Percentiles rank a stretch among this genome's conserved stretches.
These are phyloP conservation scores for Limnephilus auricula DNA, from an alignment of 2,888 invertebrate species.

Conservation along the genomic window DNA sequence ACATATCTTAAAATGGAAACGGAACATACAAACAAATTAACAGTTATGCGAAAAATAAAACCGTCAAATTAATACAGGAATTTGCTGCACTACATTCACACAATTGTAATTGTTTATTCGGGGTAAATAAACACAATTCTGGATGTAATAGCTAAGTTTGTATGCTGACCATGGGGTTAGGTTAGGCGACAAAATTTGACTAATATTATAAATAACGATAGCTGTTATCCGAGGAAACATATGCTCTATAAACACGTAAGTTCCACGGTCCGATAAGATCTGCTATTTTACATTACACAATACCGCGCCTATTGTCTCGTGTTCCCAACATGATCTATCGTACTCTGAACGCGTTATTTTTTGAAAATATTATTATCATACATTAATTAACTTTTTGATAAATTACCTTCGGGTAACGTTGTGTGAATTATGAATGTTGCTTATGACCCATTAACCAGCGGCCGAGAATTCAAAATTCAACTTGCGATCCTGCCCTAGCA, in stretches of 20 bases:
- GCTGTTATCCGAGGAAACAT: slow-evolving; percentile 44
- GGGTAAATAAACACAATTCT: slow-evolving; percentile 6
- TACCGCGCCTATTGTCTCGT: neutral
- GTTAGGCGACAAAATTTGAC: slow-evolving; percentile 27
- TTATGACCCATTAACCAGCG: no score
- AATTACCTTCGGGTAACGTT: neutral
- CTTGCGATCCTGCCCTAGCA: no score
- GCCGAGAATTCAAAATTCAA: no score
- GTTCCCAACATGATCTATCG: neutral
- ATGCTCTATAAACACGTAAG: slow-evolving; percentile 42
- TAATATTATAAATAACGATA: slow-evolving; percentile 43
- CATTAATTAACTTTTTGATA: neutral
- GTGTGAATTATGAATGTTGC: neutral
- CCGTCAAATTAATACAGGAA: no score
- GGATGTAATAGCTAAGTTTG: neutral
- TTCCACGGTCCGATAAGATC: slow-evolving; percentile 18
- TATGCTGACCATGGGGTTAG: neutral
- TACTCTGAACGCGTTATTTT: neutral
- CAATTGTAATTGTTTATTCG: neutral
- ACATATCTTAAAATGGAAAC: no score
- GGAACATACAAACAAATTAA: no score
- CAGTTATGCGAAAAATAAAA: no score
- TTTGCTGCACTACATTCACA: neutral
- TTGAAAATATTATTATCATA: neutral
- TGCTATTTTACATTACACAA: neutral